These are phyloP conservation scores for Euproctis similis DNA, from an alignment of 2,888 invertebrate genomes.

Conservation along the genomic window DNA sequence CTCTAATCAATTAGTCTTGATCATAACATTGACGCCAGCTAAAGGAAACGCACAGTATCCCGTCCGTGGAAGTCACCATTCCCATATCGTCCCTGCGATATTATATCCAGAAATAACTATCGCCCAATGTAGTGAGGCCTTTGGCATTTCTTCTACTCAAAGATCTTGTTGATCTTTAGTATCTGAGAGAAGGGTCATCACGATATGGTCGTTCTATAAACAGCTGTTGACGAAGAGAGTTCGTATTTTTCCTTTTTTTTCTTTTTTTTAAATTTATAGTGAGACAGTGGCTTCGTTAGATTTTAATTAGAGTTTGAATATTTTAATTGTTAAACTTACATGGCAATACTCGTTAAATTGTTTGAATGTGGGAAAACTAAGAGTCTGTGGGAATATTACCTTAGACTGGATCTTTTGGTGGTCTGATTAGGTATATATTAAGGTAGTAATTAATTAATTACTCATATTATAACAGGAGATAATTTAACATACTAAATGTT, in stretches of 20 bases:
- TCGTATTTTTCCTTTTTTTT: conserved; percentile 40
- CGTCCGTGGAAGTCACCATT: conserved; percentile 61
- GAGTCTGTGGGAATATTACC: background rate
- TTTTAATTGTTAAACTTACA: conserved; percentile 12
- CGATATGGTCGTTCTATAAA: conserved; percentile 52
- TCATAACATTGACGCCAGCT: conserved; percentile 62
- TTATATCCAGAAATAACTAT: conserved; percentile 58
- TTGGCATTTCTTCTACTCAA: conserved; percentile 6
- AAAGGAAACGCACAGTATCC: conserved; percentile 58
- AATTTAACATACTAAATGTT: too few species aligned
- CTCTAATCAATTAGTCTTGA: too few species aligned
- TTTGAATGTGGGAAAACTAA: conserved; percentile 7
- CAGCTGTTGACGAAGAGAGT: conserved; percentile 62
- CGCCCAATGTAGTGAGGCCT: conserved; percentile 23
- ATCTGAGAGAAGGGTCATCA: conserved; percentile 26
- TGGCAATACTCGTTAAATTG: conserved; percentile 10
- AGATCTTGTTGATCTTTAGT: conserved; percentile 5
- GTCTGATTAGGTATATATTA: too few species aligned
- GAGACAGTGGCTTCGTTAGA: conserved; percentile 21
- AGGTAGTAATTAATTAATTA: too few species aligned
- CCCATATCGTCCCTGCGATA: conserved; percentile 50
- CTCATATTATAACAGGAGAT: too few species aligned
- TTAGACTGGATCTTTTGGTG: too few species aligned
- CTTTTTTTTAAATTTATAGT: conserved; percentile 36
- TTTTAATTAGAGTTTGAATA: conserved; percentile 21